Conservation (phyloP, 2,113 vertebrate genomes). For the Petrocephalus zakoni region DNA sequence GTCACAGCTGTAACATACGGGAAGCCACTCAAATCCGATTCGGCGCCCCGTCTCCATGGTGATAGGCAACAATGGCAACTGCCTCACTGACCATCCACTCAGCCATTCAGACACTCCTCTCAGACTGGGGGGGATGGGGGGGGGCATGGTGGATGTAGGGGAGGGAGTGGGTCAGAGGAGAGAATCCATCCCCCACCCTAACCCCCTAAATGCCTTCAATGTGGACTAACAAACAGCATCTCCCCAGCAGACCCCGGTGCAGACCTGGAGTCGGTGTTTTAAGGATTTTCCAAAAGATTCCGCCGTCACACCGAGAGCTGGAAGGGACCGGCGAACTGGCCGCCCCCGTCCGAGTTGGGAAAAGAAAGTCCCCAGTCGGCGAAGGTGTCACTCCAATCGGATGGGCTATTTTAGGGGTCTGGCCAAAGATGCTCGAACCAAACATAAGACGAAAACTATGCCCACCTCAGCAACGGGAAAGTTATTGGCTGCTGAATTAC, state of each 20-base stretch:
- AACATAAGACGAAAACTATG: not conserved
- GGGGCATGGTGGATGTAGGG: too few species aligned
- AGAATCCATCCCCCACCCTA: not conserved
- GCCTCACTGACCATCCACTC: constrained; percentile 9
- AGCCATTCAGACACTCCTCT: not conserved
- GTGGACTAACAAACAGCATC: not conserved
- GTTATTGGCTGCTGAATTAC: not conserved
- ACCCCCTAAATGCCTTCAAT: not conserved
- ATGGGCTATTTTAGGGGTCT: not conserved
- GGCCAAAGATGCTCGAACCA: not conserved
- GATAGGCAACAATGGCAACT: not conserved
- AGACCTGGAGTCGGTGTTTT: not conserved
- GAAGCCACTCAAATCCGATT: not conserved
- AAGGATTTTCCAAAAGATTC: not conserved
- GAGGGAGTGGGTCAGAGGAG: not conserved
- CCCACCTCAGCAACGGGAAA: not conserved
- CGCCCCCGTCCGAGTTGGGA: not conserved
- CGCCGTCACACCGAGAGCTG: not conserved
- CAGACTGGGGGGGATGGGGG: not conserved
- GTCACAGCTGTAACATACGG: not conserved
- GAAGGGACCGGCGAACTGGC: not conserved
- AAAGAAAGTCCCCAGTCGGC: too few species aligned
- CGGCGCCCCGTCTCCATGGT: constrained; percentile 7
- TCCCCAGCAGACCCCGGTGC: not conserved
- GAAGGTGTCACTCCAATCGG: not conserved